Evolutionary conservation across 2,113 vertebrate genomes (phyloP).

Genomic region (Xenopus tropicalis): UCB_Xtro_10.0 CM004444.2:18477001-18477500

Average conservation of each 20-base stretch:
- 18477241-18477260: conserved; percentile 14
- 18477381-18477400: too few species aligned
- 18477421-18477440: too few species aligned
- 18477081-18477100: conserved; percentile 14
- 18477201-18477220: neutral
- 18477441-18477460: too few species aligned
- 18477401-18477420: too few species aligned
- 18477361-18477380: neutral
- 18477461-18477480: too few species aligned
- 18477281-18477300: conserved; percentile 21
- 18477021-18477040: neutral
- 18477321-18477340: neutral
- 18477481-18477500: too few species aligned
- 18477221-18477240: conserved; percentile 5
- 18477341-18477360: neutral
- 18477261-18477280: conserved; percentile 12
- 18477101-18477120: conserved; percentile 8
- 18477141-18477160: conserved; percentile 31
- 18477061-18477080: conserved; percentile 8
- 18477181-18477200: conserved; percentile 26
- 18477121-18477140: conserved; percentile 10
- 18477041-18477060: neutral
- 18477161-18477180: conserved; percentile 28
- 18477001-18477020: neutral
- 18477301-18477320: neutral